Conservation (phyloP, 2,888 invertebrate species). For the Tipula lateralis region DNA sequence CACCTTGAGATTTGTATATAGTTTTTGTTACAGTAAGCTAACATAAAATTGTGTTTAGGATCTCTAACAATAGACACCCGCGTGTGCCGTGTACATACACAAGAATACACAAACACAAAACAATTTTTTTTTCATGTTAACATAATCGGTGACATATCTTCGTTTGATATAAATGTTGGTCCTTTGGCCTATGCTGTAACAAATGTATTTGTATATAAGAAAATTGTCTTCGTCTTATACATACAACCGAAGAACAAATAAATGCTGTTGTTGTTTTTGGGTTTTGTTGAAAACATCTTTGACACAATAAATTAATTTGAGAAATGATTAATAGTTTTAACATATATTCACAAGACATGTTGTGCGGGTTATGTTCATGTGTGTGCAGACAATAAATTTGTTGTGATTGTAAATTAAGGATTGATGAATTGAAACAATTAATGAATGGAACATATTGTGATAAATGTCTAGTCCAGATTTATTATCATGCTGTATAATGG, state of each 20-base stretch:
- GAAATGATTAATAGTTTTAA: constrained; percentile 25
- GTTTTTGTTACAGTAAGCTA: constrained; percentile 25
- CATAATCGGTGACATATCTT: constrained; percentile 25
- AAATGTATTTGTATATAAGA: neutral
- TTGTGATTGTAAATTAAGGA: constrained; percentile 28
- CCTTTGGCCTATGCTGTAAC: neutral
- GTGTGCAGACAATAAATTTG: neutral
- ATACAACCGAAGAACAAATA: neutral
- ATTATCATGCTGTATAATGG: neutral
- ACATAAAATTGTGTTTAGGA: neutral
- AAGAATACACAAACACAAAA: neutral
- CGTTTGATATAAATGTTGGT: neutral
- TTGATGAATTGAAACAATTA: constrained; percentile 21
- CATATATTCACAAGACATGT: neutral
- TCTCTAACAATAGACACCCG: neutral
- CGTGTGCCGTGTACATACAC: neutral
- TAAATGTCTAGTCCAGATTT: neutral
- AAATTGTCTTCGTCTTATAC: neutral
- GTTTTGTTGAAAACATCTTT: constrained; percentile 26
- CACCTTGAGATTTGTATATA: constrained; percentile 20
- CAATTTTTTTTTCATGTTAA: neutral
- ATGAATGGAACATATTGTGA: neutral
- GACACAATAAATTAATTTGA: constrained; percentile 25
- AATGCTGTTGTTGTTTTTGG: neutral
- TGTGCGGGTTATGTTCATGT: constrained; percentile 20